phyloP scores from a whole-genome alignment of 1,140 invertebrate genomes.

The Pygmarrhopalites habei region DNA sequence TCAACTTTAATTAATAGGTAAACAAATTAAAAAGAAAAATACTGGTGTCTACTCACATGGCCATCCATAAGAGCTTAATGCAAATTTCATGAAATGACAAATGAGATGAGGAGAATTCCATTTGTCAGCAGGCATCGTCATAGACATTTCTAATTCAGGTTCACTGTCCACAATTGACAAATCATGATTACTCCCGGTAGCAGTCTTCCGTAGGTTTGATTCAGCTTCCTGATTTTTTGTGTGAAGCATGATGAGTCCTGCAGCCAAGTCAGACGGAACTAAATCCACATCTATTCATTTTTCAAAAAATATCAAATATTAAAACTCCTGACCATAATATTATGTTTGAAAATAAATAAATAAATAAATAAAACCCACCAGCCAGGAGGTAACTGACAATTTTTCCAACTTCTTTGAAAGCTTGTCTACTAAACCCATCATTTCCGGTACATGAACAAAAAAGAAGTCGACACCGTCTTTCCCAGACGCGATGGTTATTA shows the following conservation, averaged over 20 bases:
- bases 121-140: neutral
- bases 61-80: conserved; percentile 56
- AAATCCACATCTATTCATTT: conserved; percentile 78
- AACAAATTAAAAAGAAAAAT: no score
- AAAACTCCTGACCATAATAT: no score
- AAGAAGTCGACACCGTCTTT: conserved; percentile 55
- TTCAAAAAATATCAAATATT: no score
- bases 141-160: neutral
- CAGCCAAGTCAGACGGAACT: conserved; percentile 79
- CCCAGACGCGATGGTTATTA: conserved; percentile 42
- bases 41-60: no score
- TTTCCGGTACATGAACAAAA: conserved; percentile 69
- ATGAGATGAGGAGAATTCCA: conserved; percentile 32
- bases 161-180: neutral
- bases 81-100: conserved; percentile 37
- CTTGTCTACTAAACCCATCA: conserved; percentile 70
- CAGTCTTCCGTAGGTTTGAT: neutral
- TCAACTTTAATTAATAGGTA: no score
- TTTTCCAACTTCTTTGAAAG: conserved; percentile 74
- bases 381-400: conserved; percentile 66
- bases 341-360: no score
- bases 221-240: conserved; percentile 49
- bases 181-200: neutral
- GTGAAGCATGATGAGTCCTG: conserved; percentile 69
- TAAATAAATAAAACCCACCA: no score